phyloP scores from a whole-genome alignment of 1,140 invertebrate genomes.

The Streblospio benedicti region DNA sequence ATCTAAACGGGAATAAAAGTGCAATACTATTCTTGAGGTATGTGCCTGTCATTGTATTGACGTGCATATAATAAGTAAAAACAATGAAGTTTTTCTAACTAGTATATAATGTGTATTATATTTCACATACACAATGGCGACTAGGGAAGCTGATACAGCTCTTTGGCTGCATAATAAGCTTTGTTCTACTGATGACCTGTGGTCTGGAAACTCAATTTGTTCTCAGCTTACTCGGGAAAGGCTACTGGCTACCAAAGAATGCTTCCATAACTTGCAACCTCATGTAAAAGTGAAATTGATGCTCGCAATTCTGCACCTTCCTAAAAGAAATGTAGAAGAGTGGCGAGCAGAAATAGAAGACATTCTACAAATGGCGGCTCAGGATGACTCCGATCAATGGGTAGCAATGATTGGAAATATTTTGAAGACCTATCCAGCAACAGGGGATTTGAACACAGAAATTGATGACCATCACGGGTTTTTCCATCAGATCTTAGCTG shows the following conservation, averaged over 20 bases:
- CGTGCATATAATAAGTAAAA: no score
- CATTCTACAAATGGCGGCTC: constrained; percentile 83
- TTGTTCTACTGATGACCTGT: constrained; percentile 92
- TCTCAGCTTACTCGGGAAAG: constrained; percentile 91
- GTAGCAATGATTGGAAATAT: constrained; percentile 92
- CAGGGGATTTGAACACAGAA: constrained; percentile 77
- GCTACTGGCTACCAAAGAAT: constrained; percentile 88
- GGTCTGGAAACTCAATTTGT: constrained; percentile 95
- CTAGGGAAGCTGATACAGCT: constrained; percentile 91
- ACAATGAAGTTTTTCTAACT: no score
- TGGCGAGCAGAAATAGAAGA: constrained; percentile 87
- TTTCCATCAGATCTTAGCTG: constrained; percentile 79
- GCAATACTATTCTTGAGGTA: no score
- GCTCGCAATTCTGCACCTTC: constrained; percentile 87
- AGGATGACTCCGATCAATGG: constrained; percentile 83
- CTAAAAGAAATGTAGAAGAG: no score
- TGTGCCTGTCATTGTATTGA: no score
- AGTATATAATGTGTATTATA: no score
- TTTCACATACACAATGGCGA: no score
- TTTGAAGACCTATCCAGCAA: constrained; percentile 81
- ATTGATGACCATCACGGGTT: constrained; percentile 68
- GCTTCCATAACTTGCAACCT: constrained; percentile 90
- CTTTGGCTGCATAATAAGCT: constrained; percentile 99
- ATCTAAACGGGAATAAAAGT: no score
- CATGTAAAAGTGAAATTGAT: constrained; percentile 96